phyloP scores from a whole-genome alignment of 2,888 invertebrate genomes.

The Apotomis betuletana region DNA sequence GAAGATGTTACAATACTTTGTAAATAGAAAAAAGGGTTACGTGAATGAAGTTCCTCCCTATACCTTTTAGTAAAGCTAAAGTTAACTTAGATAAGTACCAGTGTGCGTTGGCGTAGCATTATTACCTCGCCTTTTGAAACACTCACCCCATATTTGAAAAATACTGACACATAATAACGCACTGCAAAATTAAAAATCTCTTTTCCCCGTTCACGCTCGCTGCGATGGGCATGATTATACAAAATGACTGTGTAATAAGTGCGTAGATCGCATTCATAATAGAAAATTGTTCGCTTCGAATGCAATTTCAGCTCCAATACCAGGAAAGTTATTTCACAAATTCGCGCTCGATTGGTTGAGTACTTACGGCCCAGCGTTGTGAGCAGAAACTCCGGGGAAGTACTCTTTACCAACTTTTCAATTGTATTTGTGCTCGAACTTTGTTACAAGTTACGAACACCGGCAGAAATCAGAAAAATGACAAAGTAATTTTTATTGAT shows the following conservation, averaged over 20 bases:
- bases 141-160: too few species aligned
- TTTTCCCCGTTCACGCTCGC: not conserved
- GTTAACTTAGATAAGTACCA: too few species aligned
- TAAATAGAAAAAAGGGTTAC: too few species aligned
- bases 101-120: too few species aligned
- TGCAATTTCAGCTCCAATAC: slow-evolving; percentile 34
- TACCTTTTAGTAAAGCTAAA: too few species aligned
- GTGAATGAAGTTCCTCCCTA: too few species aligned
- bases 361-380: slow-evolving; percentile 32
- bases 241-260: not conserved
- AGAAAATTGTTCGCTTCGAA: slow-evolving; percentile 29
- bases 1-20: too few species aligned
- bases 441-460: slow-evolving; percentile 29
- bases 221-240: not conserved
- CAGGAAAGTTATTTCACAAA: slow-evolving; percentile 40
- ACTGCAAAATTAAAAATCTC: not conserved
- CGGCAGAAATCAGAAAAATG: slow-evolving; percentile 24
- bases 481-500: slow-evolving; percentile 21
- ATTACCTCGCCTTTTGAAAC: too few species aligned
- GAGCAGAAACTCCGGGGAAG: slow-evolving; percentile 23
- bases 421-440: slow-evolving; percentile 38
- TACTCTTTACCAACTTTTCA: slow-evolving; percentile 38
- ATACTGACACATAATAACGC: not conserved
- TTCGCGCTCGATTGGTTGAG: slow-evolving; percentile 38
- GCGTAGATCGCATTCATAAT: slow-evolving; percentile 25